Evolutionary conservation across 1,140 invertebrate genomes (phyloP), one percentile per base, ranked within the genome.

Genomic region (Rhagoletis pomonella): DNA sequence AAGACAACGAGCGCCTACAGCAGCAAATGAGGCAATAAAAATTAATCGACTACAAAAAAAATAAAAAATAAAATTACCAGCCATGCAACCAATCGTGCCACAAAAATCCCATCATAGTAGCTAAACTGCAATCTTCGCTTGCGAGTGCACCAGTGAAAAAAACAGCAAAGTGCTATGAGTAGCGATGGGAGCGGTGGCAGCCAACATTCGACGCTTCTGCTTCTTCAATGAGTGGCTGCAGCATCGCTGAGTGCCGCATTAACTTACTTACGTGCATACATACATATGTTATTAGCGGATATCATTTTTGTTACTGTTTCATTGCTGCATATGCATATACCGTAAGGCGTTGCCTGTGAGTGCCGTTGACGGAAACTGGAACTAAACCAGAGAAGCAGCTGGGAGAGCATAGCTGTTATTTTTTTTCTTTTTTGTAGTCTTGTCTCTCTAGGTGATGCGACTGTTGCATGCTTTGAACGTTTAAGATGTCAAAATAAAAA

Each of bases 21-120:
- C 67, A 73, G 42, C 44, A 17, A 73, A 73, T 47, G 42, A 42
- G 67, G 67, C 67, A 73, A 73, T 73, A 73, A 73, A 73, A 47
- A 4, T 42, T 73, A 73, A 73, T 73, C 67, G 44, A 4, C 42
- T 47, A 39, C 39, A 44, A 47, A 47, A 73, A 47, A 39, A 14
- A 39, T 73, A 62, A 62, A 62, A 62, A 62, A n/a, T 62, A 1
- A 62, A 14, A 62, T 14, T 3, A 62, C 10, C 60, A 62, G 50
- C 50, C 58, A 59, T 59, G 58, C 58, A 29, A 29, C 29, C 29
- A 29, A 55, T 55, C 50, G 5, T 7, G 50, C 10, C 50, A 7
- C 1, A 55, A 55, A 5, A 55, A 55, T 55, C 5, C 10, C 50
- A 7, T 5, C 10, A 55, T 55, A 55, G 50, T 29, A 59, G 6